phyloP scores from a whole-genome alignment of 2,888 invertebrate genomes.

The Mimumesa dahlbomi region DNA sequence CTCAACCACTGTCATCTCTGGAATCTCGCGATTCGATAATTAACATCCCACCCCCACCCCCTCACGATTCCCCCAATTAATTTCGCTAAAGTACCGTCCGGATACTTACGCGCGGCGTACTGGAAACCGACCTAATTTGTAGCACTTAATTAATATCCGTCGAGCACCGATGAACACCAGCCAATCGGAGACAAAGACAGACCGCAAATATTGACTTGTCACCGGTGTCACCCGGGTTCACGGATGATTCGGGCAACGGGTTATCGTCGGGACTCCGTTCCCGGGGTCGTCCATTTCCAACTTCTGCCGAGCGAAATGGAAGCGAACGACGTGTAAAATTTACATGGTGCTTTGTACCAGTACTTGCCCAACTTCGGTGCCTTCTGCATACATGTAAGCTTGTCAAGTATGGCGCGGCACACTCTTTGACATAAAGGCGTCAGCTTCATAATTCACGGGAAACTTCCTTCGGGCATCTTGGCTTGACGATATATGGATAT shows the following conservation, averaged over 20 bases:
- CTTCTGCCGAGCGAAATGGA: constrained; percentile 59
- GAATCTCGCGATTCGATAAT: no score
- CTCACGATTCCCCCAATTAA: no score
- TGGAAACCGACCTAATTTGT: no score
- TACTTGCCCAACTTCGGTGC: constrained; percentile 50
- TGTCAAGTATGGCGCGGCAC: constrained; percentile 48
- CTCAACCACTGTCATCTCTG: no score
- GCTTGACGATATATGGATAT: constrained; percentile 30
- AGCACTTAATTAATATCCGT: constrained; percentile 39
- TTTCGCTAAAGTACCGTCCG: background rate
- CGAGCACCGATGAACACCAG: background rate
- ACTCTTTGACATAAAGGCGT: constrained; percentile 59
- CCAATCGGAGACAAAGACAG: constrained; percentile 36
- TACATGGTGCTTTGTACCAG: constrained; percentile 62
- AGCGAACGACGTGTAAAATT: constrained; percentile 64
- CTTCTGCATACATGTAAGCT: constrained; percentile 36
- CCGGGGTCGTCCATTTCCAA: constrained; percentile 64
- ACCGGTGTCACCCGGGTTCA: constrained; percentile 31
- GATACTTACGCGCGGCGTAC: constrained; percentile 11
- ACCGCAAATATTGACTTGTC: constrained; percentile 50
- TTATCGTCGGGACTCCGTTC: constrained; percentile 53
- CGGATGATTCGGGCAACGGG: constrained; percentile 49
- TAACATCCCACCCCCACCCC: no score
- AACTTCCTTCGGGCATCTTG: constrained; percentile 52
- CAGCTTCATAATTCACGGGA: constrained; percentile 59